Percentiles rank a stretch among this genome's conserved stretches.
Conservation (phyloP, 2,888 invertebrate species). For the Melinopterus prodromus region DNA sequence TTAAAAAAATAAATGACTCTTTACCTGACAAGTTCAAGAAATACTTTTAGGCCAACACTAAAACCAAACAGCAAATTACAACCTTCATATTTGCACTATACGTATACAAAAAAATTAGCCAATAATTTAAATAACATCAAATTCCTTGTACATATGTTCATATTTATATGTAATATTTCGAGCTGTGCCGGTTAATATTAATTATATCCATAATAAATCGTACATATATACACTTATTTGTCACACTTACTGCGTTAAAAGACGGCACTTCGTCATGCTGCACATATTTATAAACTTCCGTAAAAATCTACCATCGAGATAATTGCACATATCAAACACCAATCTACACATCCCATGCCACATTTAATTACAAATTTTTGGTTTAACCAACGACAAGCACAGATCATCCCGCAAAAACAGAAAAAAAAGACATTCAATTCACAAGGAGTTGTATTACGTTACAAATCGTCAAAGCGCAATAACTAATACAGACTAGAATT, state of each 20-base stretch:
- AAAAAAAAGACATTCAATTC: too few relatives aligned
- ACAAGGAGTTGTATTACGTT: too few relatives aligned
- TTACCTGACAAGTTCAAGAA: background rate
- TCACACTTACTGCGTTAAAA: conserved; percentile 52
- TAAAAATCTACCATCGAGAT: background rate
- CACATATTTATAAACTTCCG: background rate
- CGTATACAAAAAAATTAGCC: conserved; percentile 11
- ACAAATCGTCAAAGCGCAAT: background rate
- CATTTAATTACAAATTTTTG: background rate
- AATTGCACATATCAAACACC: conserved; percentile 4
- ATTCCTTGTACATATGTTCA: background rate
- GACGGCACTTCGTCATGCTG: conserved; percentile 53
- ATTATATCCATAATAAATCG: conserved; percentile 13
- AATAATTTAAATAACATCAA: conserved; percentile 7
- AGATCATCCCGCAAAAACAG: background rate
- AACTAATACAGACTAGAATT: background rate
- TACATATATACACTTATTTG: conserved; percentile 55
- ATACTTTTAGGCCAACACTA: conserved; percentile 12
- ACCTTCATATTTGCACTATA: background rate
- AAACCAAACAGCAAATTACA: background rate
- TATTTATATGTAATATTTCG: conserved; percentile 12
- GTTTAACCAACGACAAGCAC: background rate
- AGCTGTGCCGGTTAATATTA: conserved; percentile 4
- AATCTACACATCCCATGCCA: background rate
- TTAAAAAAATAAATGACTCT: conserved; percentile 19